These are phyloP conservation scores for Ariopsis seemanni DNA, from an alignment of 2,113 vertebrate species.

Conservation along the genomic window DNA sequence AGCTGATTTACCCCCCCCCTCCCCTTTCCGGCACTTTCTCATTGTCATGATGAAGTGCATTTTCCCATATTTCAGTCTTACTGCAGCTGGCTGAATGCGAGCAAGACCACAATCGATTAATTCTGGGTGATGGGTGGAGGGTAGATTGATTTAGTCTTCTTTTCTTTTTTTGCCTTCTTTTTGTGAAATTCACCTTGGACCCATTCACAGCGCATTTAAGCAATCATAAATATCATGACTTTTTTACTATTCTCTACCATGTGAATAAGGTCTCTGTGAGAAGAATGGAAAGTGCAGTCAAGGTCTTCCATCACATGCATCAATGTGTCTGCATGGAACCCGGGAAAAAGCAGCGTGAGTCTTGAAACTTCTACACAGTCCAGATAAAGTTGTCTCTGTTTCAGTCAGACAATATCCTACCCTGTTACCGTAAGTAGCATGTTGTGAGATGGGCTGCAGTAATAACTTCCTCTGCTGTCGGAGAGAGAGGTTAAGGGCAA, in stretches of 20 bases:
- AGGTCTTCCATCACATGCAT: conserved; percentile 1
- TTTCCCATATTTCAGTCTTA: background rate
- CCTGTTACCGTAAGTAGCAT: conserved; percentile 42
- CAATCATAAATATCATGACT: conserved; percentile 29
- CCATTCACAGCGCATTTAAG: conserved; percentile 1
- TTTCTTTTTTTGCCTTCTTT: conserved; percentile 12
- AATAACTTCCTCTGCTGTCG: conserved; percentile 44
- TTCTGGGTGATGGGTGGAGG: background rate
- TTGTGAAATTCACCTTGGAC: conserved; percentile 25
- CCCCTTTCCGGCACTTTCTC: background rate
- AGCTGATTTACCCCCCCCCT: too few species aligned
- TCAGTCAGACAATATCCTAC: conserved; percentile 25
- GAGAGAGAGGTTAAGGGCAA: conserved; percentile 10
- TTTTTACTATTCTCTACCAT: conserved; percentile 6
- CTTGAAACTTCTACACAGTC: background rate
- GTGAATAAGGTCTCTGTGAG: conserved; percentile 26
- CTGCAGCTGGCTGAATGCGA: background rate
- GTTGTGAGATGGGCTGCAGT: conserved; percentile 20
- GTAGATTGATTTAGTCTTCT: conserved; percentile 19
- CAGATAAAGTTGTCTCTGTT: conserved; percentile 2
- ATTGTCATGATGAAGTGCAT: conserved; percentile 8
- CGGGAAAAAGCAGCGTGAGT: background rate
- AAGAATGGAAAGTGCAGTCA: background rate
- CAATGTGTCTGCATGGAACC: background rate
- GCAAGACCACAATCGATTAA: conserved; percentile 10